Conservation (phyloP, 1,140 invertebrate genomes). For the Temnothorax nylanderi region DNA sequence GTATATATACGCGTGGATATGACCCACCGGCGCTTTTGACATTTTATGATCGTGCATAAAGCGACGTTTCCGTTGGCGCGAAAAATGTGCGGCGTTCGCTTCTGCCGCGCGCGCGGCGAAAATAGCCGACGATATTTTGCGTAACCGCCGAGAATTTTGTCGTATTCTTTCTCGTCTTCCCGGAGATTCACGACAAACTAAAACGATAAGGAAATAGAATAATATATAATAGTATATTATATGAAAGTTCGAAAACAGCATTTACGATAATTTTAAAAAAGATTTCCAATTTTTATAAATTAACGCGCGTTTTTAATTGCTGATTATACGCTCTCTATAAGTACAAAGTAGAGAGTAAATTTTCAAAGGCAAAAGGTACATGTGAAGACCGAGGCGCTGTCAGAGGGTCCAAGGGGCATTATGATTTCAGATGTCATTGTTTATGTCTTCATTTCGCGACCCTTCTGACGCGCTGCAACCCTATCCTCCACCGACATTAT, state of each 20-base stretch:
- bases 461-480: slow-evolving; percentile 48
- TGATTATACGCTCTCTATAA: no score
- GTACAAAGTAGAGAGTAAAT: no score
- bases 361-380: no score
- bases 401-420: slow-evolving; percentile 17
- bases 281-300: background rate
- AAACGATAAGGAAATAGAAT: background rate
- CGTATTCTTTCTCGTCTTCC: background rate
- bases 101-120: background rate
- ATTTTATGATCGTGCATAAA: slow-evolving; percentile 56
- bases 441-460: slow-evolving; percentile 72
- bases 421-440: slow-evolving; percentile 76
- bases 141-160: background rate
- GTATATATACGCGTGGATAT: background rate
- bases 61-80: slow-evolving; percentile 42
- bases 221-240: background rate
- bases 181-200: background rate
- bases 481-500: slow-evolving; percentile 31
- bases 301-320: background rate
- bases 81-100: slow-evolving; percentile 19
- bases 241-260: background rate
- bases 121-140: slow-evolving; percentile 17
- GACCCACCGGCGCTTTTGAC: slow-evolving; percentile 38
- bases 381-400: background rate
- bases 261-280: background rate